A percentile compares a stretch with the other conserved stretches of the same genome.
Conservation (phyloP, 2,113 vertebrate genomes). For the Leptodactylus fuscus region DNA sequence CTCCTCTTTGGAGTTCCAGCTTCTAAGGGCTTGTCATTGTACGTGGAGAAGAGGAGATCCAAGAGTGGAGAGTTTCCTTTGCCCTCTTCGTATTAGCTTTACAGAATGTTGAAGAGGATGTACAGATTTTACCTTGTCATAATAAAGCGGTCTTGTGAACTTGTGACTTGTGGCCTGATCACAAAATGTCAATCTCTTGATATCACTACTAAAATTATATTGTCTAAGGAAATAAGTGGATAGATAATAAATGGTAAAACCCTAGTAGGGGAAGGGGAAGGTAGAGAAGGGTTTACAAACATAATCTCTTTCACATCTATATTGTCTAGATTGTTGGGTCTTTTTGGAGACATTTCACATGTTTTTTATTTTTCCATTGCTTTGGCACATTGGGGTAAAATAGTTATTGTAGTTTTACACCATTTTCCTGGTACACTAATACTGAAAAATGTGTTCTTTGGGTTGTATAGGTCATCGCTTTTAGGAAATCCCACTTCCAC, state of each 20-base stretch:
- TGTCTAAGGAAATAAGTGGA: too few species aligned
- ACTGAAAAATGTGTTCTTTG: too few species aligned
- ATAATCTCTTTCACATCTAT: too few species aligned
- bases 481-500: not conserved
- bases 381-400: too few species aligned
- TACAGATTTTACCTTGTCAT: conserved; percentile 6
- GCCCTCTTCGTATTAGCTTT: not conserved
- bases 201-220: conserved; percentile 8
- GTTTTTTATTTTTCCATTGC: too few species aligned
- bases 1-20: conserved; percentile 71
- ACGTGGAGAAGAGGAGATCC: not conserved
- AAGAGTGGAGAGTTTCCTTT: not conserved
- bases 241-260: not conserved
- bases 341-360: too few species aligned
- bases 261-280: too few species aligned
- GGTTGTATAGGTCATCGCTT: too few species aligned
- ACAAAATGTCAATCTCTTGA: conserved; percentile 12
- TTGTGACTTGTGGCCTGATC: conserved; percentile 27
- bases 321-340: too few species aligned
- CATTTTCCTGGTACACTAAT: too few species aligned
- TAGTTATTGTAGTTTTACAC: too few species aligned
- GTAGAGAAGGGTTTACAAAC: not conserved
- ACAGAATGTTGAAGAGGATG: conserved; percentile 9
- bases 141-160: conserved; percentile 29
- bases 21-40: conserved; percentile 63